Evolutionary conservation across 2,113 vertebrate genomes (phyloP).

Genomic region (Thinocorus orbignyianus): DNA sequence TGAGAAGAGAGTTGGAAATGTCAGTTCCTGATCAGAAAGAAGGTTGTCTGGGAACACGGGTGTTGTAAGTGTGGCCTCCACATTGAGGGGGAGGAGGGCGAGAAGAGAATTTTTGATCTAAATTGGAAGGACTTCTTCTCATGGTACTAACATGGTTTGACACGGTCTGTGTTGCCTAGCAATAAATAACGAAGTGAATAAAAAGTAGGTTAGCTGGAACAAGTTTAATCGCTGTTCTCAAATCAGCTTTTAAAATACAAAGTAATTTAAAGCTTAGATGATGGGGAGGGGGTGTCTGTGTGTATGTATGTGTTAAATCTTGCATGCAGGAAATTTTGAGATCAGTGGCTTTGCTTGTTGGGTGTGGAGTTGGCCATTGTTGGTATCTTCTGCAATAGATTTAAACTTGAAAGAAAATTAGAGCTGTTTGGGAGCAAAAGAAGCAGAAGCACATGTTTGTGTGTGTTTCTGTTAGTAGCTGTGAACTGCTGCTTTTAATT

Average conservation of each 20-base stretch:
- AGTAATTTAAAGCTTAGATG: conserved; percentile 58
- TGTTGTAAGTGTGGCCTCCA: neutral
- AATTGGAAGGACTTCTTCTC: conserved; percentile 37
- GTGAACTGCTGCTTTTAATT: conserved; percentile 56
- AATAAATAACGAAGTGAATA: conserved; percentile 65
- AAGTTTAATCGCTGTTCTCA: conserved; percentile 61
- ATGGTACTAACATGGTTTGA: conserved; percentile 50
- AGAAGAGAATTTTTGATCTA: neutral
- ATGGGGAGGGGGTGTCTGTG: neutral
- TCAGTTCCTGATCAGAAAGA: neutral
- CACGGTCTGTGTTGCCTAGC: conserved; percentile 62
- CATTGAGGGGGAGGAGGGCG: neutral
- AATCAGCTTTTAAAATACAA: conserved; percentile 64
- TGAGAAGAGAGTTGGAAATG: neutral
- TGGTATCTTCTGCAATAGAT: conserved; percentile 45
- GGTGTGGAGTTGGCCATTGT: conserved; percentile 32
- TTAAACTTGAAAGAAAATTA: conserved; percentile 31
- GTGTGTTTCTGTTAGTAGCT: conserved; percentile 40
- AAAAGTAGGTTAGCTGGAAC: conserved; percentile 68
- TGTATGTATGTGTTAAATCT: neutral
- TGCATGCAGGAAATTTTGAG: conserved; percentile 1
- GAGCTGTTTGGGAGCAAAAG: conserved; percentile 27
- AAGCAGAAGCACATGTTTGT: conserved; percentile 53
- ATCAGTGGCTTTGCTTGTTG: conserved; percentile 31
- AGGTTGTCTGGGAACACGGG: neutral